phyloP scores from a whole-genome alignment of 1,140 invertebrate species.

The Aphidius ervi region DNA sequence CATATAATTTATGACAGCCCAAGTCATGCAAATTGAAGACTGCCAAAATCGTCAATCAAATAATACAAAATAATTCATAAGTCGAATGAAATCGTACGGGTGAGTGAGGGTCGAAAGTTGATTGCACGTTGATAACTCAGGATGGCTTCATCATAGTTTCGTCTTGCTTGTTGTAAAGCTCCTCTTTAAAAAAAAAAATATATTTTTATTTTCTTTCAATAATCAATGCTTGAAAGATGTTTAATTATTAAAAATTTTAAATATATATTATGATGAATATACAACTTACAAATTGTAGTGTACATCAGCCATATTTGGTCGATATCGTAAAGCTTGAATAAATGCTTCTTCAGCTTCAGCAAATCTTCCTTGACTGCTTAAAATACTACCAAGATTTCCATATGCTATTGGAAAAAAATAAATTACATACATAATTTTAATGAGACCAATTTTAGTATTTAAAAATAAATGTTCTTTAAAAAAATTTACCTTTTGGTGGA shows the following conservation, averaged over 20 bases:
- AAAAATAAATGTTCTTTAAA: slow-evolving; percentile 32
- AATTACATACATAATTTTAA: slow-evolving; percentile 15
- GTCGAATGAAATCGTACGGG: slow-evolving; percentile 65
- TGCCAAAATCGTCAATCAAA: too few relatives aligned
- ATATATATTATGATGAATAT: slow-evolving; percentile 15
- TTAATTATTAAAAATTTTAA: too few relatives aligned
- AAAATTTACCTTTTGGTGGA: slow-evolving; percentile 98
- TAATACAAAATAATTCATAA: too few relatives aligned
- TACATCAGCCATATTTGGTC: slow-evolving; percentile 94
- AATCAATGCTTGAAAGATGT: slow-evolving; percentile 2
- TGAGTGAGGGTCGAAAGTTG: slow-evolving; percentile 87
- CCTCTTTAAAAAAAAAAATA: slow-evolving; percentile 63
- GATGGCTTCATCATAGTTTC: slow-evolving; percentile 83
- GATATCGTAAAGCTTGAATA: slow-evolving; percentile 77
- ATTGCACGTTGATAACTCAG: slow-evolving; percentile 90
- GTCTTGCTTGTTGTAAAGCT: slow-evolving; percentile 86
- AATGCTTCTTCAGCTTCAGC: slow-evolving; percentile 85
- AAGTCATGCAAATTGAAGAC: too few relatives aligned
- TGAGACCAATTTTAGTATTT: neutral
- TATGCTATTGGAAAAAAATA: slow-evolving; percentile 66
- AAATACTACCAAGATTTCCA: slow-evolving; percentile 87
- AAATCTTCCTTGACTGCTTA: slow-evolving; percentile 78
- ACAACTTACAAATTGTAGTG: slow-evolving; percentile 94
- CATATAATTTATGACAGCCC: too few relatives aligned
- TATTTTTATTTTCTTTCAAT: neutral